Base-by-base conservation (phyloP, 2,113 vertebrate genomes). In the Malaclemys terrapin region DNA sequence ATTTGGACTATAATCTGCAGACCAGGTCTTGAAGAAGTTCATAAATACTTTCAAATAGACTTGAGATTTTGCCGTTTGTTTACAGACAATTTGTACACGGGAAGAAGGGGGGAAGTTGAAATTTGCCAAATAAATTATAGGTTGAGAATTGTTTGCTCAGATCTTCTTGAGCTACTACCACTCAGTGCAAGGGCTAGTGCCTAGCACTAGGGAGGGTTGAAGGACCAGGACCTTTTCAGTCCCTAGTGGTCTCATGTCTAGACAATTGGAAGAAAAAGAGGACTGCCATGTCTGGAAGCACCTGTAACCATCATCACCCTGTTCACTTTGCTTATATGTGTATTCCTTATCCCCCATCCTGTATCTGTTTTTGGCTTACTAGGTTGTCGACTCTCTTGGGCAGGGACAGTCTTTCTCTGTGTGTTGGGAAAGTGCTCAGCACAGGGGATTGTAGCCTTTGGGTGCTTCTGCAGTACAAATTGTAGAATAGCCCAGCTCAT, bases 1-100 rank as follows among this genome's bases (percentile, higher is more conserved):
- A 54, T 82, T 76, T 85, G 82, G 82, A 45, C 49, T 69, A 29
- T 82, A 82, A 89, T 91, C 76, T 85, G 53, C 49, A 90, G 85
- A 90, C 78, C 62, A 90, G 56, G 75, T 92, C 56, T 52, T 75
- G 84, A 90, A 91, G 62, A 80, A 35, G 16, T 95, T 95, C 42
- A 19, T 93, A 80, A 27, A 76, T 93, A 69, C 91, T 91, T 93
- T 86, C 94, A 94, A 96, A 81, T 59, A 91, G 57, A 81, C 59
- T 59, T 0, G 12, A 87, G 84, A 69, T 96, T 91, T 91, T 96
- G 59, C 88, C 85, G 79, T 75, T 85, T 95, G 52, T 62, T 27
- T 88, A 47, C 69, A 91, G 89, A 90, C 31, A 85, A 84, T 45
- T 91, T 93, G 20, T 82, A n/a, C 65, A 62, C 88, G 85, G 75